Conservation (phyloP, 2,797 vertebrate genomes). For the Labroides dimidiatus region DNA sequence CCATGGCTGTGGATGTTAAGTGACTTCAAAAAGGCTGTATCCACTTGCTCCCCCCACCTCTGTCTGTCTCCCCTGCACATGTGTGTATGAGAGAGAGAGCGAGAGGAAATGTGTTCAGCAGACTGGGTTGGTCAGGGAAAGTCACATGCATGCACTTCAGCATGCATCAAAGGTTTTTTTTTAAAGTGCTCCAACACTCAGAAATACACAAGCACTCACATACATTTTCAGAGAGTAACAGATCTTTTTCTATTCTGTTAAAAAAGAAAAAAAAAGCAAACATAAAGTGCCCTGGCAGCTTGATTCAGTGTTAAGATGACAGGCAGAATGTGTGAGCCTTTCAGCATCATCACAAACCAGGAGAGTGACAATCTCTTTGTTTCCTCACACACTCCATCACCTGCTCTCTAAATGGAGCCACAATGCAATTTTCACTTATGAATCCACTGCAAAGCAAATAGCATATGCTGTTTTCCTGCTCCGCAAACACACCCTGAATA, state of each 20-base stretch:
- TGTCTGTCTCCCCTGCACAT: slow-evolving; percentile 33
- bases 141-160: slow-evolving; percentile 27
- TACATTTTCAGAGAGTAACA: background rate
- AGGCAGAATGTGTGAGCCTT: slow-evolving; percentile 65
- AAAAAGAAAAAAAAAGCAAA: slow-evolving; percentile 30
- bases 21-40: slow-evolving; percentile 63
- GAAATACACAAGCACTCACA: slow-evolving; percentile 1
- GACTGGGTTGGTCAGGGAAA: slow-evolving; percentile 33
- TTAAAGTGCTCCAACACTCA: background rate
- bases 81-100: slow-evolving; percentile 20
- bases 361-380: slow-evolving; percentile 69
- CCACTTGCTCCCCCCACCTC: background rate
- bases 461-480: slow-evolving; percentile 67
- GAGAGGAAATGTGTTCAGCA: slow-evolving; percentile 42
- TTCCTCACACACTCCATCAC: slow-evolving; percentile 72
- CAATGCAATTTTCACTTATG: slow-evolving; percentile 82
- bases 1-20: slow-evolving; percentile 64
- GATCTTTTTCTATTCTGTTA: slow-evolving; percentile 21
- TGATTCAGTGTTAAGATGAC: slow-evolving; percentile 52
- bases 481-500: slow-evolving; percentile 74
- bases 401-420: slow-evolving; percentile 75
- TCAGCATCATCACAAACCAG: slow-evolving; percentile 59
- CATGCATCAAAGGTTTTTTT: slow-evolving; percentile 5
- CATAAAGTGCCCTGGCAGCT: slow-evolving; percentile 49
- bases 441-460: slow-evolving; percentile 78